A percentile compares a stretch with the other conserved stretches of the same genome.
Evolutionary conservation across 2,113 vertebrate species (phyloP).

Genomic region (Notarius quadriscutis): DNA sequence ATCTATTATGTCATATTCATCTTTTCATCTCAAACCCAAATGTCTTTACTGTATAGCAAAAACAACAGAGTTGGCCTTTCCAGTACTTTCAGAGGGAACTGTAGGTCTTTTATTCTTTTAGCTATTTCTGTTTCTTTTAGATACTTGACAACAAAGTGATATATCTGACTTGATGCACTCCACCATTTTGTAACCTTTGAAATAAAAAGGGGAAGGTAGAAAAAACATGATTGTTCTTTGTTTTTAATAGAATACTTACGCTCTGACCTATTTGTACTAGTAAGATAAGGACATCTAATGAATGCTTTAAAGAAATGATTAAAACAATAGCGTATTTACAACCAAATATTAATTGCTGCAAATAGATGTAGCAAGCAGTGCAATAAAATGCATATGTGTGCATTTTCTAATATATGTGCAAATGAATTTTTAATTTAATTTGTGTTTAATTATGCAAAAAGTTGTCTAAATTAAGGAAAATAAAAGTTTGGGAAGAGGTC

Average conservation of each 20-base stretch:
- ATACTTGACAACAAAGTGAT: no score
- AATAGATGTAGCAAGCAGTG: neutral
- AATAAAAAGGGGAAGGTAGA: neutral
- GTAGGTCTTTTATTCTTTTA: neutral
- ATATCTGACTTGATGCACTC: no score
- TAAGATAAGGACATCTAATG: neutral
- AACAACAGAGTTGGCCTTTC: neutral
- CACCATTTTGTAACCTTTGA: neutral
- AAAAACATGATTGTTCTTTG: neutral
- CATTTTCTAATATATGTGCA: neutral
- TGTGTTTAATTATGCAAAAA: neutral
- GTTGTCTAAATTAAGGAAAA: neutral
- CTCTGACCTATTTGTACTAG: neutral
- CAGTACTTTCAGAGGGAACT: neutral
- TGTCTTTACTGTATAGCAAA: no score
- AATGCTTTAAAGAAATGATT: neutral
- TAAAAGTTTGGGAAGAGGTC: neutral
- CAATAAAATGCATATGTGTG: neutral
- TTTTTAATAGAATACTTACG: neutral
- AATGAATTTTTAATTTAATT: no score
- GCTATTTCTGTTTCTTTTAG: no score
- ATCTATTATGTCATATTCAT: no score
- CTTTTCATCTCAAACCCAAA: neutral
- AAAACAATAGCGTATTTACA: neutral
- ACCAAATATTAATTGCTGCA: no score